Evolutionary conservation across 2,113 vertebrate genomes (phyloP).

Genomic region (Xenopus borealis): DNA sequence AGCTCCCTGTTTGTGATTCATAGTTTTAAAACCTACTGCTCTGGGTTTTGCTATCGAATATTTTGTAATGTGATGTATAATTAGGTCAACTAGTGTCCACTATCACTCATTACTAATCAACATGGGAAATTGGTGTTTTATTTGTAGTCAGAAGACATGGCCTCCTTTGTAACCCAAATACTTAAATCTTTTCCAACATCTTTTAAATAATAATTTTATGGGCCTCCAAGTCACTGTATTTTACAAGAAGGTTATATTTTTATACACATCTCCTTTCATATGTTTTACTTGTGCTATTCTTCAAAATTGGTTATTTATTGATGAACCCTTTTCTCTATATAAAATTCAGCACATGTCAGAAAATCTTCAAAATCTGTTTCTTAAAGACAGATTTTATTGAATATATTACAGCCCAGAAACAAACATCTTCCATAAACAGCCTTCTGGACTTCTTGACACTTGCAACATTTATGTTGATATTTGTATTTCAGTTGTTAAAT

Average conservation of each 20-base stretch:
- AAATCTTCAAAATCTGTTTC: background rate
- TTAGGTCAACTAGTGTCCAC: background rate
- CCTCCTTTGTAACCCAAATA: no score
- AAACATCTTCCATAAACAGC: no score
- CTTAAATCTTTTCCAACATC: background rate
- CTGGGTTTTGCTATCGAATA: no score
- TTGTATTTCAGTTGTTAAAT: no score
- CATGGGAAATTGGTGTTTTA: no score
- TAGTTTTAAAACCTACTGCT: no score
- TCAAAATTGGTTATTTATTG: conserved; percentile 16
- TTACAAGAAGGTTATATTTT: background rate
- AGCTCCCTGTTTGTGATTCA: no score
- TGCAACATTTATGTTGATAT: no score
- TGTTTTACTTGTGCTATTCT: background rate
- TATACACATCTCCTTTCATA: background rate
- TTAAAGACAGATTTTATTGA: background rate
- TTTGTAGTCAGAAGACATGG: no score
- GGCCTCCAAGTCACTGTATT: background rate
- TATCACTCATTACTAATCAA: no score
- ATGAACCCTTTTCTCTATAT: background rate
- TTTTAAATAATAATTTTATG: background rate
- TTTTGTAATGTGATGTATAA: no score
- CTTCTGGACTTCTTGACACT: no score
- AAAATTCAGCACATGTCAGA: conserved; percentile 13
- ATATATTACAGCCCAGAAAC: background rate